Percentiles rank a stretch among this genome's conserved stretches.
phyloP scores from a whole-genome alignment of 2,888 invertebrate species.

The Drosophila demipolita region DNA sequence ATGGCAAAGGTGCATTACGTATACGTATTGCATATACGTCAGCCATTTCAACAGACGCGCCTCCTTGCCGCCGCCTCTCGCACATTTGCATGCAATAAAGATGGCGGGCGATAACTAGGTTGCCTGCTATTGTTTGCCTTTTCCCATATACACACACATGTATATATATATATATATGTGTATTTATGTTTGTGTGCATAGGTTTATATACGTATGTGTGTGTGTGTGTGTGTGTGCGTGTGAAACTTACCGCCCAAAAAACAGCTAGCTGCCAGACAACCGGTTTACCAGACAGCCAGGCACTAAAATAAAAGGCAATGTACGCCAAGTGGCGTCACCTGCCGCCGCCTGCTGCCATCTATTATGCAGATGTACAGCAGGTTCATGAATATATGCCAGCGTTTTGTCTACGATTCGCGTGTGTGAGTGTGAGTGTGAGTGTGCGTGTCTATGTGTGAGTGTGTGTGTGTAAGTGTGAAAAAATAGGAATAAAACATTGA shows the following conservation, averaged over 20 bases:
- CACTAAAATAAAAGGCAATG: constrained; percentile 78
- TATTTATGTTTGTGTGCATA: constrained; percentile 16
- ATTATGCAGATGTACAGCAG: constrained; percentile 79
- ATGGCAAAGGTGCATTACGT: constrained; percentile 64
- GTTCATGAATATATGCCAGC: constrained; percentile 77
- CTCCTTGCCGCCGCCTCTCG: constrained; percentile 72
- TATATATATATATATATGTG: constrained; percentile 12
- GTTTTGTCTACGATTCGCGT: constrained; percentile 62
- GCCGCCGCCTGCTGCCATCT: constrained; percentile 74
- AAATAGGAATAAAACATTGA: constrained; percentile 33
- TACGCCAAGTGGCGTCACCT: constrained; percentile 76
- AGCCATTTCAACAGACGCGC: constrained; percentile 76
- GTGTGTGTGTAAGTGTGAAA: constrained; percentile 10
- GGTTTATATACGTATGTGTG: constrained; percentile 7
- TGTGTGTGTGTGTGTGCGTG: constrained; percentile 34
- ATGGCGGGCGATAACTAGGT: constrained; percentile 79
- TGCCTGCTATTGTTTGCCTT: constrained; percentile 79
- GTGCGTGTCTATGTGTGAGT: not conserved
- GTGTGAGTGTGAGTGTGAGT: constrained; percentile 11
- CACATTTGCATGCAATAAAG: constrained; percentile 80
- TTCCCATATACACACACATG: constrained; percentile 27
- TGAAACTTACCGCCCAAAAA: constrained; percentile 69
- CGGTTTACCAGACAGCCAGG: constrained; percentile 55
- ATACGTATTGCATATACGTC: constrained; percentile 56
- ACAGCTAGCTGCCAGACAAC: constrained; percentile 57